These are phyloP conservation scores for Heliothis subflexa DNA, from an alignment of 1,140 invertebrate genomes.

Conservation along the genomic window DNA sequence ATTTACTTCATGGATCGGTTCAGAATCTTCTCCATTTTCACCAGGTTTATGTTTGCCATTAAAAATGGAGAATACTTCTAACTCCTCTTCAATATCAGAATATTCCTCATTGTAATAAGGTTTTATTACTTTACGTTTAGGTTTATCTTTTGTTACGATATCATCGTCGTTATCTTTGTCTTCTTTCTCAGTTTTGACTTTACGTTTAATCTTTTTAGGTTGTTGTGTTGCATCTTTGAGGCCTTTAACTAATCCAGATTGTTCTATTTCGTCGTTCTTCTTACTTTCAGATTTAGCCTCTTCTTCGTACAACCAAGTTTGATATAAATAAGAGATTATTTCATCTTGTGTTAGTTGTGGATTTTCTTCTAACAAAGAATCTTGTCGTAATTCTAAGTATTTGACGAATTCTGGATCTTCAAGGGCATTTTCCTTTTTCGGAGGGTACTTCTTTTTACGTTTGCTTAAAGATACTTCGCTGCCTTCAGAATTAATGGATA, in stretches of 20 bases:
- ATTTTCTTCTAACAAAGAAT: constrained; percentile 83
- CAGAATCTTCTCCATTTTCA: constrained; percentile 40
- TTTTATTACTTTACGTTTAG: constrained; percentile 69
- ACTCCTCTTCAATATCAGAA: constrained; percentile 73
- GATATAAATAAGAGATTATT: constrained; percentile 85
- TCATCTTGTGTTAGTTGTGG: constrained; percentile 84
- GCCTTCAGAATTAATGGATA: constrained; percentile 68
- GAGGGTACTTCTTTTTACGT: constrained; percentile 57
- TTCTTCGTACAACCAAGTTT: constrained; percentile 86
- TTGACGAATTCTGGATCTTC: constrained; percentile 84
- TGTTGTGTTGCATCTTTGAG: constrained; percentile 57
- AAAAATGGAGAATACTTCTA: constrained; percentile 70
- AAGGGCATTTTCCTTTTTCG: constrained; percentile 50
- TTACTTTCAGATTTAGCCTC: constrained; percentile 68
- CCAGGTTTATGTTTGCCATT: constrained; percentile 53
- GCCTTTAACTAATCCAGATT: constrained; percentile 74
- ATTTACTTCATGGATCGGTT: constrained; percentile 52
- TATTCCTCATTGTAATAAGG: constrained; percentile 76
- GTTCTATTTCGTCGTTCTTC: constrained; percentile 72
- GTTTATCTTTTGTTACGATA: constrained; percentile 67
- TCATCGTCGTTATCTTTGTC: constrained; percentile 56
- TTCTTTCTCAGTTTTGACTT: constrained; percentile 66
- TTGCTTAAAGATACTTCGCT: constrained; percentile 57
- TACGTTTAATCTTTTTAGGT: constrained; percentile 67
- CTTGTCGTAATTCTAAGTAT: constrained; percentile 85